These are phyloP conservation scores for Nymphalis polychloros DNA, from an alignment of 2,888 invertebrate genomes.

Conservation along the genomic window DNA sequence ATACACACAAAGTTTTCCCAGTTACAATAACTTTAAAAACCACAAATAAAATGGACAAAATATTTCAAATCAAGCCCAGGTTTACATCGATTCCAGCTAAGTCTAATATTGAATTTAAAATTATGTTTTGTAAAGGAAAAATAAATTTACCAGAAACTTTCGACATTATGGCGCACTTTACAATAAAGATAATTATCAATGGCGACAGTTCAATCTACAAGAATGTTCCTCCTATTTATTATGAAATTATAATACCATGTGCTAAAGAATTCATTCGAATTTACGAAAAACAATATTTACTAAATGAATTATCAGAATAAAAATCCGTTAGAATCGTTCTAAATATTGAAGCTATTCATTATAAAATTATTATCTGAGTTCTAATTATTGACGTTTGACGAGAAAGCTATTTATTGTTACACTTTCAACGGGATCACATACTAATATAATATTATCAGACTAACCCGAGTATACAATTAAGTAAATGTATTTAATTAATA, in stretches of 20 bases:
- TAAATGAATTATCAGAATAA: conserved; percentile 34
- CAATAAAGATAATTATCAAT: conserved; percentile 58
- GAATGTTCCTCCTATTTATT: conserved; percentile 61
- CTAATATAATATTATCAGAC: conserved; percentile 1
- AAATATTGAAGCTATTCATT: conserved; percentile 3
- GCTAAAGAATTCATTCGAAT: conserved; percentile 52
- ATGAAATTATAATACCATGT: conserved; percentile 66
- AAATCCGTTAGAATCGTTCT: conserved; percentile 11
- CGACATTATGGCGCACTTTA: conserved; percentile 60
- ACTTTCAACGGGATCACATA: neutral
- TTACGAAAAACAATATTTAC: conserved; percentile 51
- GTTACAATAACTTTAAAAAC: conserved; percentile 58
- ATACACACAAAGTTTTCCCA: conserved; percentile 54
- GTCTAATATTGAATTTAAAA: conserved; percentile 48
- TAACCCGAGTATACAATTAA: neutral
- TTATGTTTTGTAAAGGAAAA: conserved; percentile 55
- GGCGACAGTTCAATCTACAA: conserved; percentile 55
- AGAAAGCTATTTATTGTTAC: neutral
- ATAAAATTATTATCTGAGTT: neutral
- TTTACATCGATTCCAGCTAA: conserved; percentile 48
- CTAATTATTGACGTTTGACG: neutral
- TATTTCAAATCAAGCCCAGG: conserved; percentile 60
- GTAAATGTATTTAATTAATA: neutral
- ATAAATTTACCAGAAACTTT: conserved; percentile 33
- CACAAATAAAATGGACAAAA: conserved; percentile 59